Evolutionary conservation across 2,797 vertebrate species (phyloP).

Genomic region (Lepilemur ruficaudatus): DNA sequence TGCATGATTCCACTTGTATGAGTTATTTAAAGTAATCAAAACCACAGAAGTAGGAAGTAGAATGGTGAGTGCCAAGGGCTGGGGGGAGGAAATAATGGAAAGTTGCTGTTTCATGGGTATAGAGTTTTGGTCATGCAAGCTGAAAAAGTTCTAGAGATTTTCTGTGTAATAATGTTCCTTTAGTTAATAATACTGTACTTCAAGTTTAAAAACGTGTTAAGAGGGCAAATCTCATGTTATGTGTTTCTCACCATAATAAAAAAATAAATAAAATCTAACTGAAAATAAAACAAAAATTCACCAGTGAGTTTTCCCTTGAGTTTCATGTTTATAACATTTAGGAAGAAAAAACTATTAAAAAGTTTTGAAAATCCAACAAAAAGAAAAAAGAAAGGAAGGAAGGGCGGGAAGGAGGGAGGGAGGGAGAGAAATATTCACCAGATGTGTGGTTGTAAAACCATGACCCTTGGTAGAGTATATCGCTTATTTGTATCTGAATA

Average conservation of each 20-base stretch:
- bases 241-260: background rate
- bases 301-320: background rate
- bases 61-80: background rate
- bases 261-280: background rate
- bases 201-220: background rate
- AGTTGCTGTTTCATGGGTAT: background rate
- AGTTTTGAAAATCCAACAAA: background rate
- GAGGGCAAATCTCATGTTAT: background rate
- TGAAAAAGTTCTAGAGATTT: background rate
- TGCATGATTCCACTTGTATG: background rate
- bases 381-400: background rate
- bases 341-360: background rate
- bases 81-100: background rate
- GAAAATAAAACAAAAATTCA: background rate
- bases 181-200: background rate
- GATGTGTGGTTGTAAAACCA: background rate
- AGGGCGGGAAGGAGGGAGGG: too few relatives aligned
- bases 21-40: background rate
- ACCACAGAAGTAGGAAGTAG: background rate
- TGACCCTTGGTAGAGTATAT: background rate
- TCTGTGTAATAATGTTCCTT: background rate
- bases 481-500: background rate
- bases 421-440: background rate
- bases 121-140: background rate
- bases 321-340: background rate